These are phyloP conservation scores for Taeniopygia guttata DNA, from an alignment of 2,797 vertebrate genomes.

Conservation along the genomic window DNA sequence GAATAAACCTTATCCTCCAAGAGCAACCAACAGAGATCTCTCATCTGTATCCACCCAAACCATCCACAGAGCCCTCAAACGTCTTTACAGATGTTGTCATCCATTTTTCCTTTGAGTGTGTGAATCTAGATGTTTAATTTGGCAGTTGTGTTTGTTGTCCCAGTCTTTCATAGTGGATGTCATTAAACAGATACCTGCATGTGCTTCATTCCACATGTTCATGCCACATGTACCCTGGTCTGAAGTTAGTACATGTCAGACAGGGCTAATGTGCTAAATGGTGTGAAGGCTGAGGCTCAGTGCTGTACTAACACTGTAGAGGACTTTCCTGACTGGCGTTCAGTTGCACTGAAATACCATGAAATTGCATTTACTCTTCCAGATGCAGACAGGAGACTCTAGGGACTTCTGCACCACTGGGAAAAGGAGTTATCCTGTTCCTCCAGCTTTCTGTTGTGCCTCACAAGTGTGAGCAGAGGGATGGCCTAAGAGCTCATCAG, in stretches of 20 bases:
- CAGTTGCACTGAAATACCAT: neutral
- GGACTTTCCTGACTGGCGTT: neutral
- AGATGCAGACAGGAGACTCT: neutral
- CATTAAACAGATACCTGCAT: neutral
- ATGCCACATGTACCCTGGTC: accelerated
- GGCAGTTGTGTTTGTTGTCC: neutral
- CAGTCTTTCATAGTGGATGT: neutral
- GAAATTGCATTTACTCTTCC: neutral
- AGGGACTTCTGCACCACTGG: neutral
- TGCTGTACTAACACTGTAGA: neutral
- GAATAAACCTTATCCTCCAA: too few species aligned
- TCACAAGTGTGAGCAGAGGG: neutral
- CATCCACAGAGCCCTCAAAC: too few species aligned
- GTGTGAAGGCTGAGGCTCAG: neutral
- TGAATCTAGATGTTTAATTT: neutral
- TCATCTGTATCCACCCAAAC: too few species aligned
- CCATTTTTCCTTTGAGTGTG: neutral
- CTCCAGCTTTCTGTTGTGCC: neutral
- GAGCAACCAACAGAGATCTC: too few species aligned
- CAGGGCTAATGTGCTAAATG: neutral
- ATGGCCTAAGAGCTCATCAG: neutral
- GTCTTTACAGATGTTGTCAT: too few species aligned
- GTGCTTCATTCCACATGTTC: accelerated
- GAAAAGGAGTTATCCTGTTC: neutral
- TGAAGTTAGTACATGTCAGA: neutral